Conservation (phyloP, 2,888 invertebrate genomes). For the Sepiola atlantica region DNA sequence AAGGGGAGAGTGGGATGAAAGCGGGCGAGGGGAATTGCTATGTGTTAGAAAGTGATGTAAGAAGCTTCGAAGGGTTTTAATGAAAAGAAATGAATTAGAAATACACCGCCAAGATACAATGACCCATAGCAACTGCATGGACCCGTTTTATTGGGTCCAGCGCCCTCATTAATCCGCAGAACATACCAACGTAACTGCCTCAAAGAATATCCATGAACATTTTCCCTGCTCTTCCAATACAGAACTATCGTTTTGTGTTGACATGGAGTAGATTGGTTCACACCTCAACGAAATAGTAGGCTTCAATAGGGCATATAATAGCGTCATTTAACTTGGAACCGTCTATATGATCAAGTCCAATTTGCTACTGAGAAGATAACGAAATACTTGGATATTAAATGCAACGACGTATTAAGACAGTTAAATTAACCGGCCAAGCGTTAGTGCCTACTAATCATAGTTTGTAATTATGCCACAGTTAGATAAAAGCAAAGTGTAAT, state of each 20-base stretch:
- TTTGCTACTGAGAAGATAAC: too few relatives aligned
- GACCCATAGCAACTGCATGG: neutral
- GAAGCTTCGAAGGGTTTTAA: neutral
- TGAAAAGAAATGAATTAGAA: neutral
- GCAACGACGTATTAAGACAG: neutral
- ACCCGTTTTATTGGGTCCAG: neutral
- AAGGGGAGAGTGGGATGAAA: too few relatives aligned
- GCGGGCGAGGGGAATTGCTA: too few relatives aligned
- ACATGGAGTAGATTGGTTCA: neutral
- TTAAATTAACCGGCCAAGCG: neutral
- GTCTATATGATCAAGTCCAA: neutral
- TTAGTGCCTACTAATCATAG: neutral
- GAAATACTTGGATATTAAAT: neutral
- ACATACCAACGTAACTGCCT: neutral
- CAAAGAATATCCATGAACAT: neutral
- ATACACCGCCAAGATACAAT: neutral
- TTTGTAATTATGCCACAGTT: too few relatives aligned
- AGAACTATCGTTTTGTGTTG: neutral
- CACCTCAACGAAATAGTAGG: neutral
- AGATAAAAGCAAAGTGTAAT: too few relatives aligned
- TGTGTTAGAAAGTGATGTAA: too few relatives aligned
- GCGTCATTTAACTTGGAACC: neutral
- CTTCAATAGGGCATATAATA: slow-evolving; percentile 1
- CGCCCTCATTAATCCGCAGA: neutral
- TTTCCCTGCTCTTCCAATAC: neutral